Evolutionary conservation across 2,888 invertebrate species (phyloP).

Genomic region (Epinotia ramella): DNA sequence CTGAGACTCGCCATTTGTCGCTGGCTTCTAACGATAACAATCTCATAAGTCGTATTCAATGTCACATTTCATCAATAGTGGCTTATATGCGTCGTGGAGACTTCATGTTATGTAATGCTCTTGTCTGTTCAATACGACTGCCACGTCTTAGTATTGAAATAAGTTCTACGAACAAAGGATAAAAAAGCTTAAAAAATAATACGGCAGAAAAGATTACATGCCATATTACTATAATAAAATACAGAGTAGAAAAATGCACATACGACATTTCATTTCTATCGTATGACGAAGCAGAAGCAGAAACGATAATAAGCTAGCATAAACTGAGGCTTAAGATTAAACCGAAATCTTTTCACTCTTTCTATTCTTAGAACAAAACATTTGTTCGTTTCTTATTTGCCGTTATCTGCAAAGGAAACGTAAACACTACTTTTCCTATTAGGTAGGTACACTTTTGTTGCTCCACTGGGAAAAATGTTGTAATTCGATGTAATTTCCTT

Average conservation of each 20-base stretch:
- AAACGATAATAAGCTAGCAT: slow-evolving; percentile 9
- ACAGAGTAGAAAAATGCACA: slow-evolving; percentile 2
- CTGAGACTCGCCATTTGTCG: slow-evolving; percentile 59
- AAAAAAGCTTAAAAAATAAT: background rate
- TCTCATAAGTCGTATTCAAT: slow-evolving; percentile 64
- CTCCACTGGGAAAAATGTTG: slow-evolving; percentile 58
- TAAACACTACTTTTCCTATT: slow-evolving; percentile 46
- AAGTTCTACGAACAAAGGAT: slow-evolving; percentile 2
- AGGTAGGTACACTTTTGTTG: slow-evolving; percentile 55
- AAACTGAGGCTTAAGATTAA: slow-evolving; percentile 29
- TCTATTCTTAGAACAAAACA: slow-evolving; percentile 29
- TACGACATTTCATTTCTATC: background rate
- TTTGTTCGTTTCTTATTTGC: slow-evolving; percentile 26
- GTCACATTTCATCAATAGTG: slow-evolving; percentile 50
- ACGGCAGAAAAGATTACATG: background rate
- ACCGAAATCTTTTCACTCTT: slow-evolving; percentile 25
- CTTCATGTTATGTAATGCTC: slow-evolving; percentile 39
- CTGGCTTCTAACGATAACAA: slow-evolving; percentile 60
- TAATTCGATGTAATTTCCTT: slow-evolving; percentile 69
- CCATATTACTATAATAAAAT: background rate
- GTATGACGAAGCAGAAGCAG: background rate
- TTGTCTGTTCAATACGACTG: slow-evolving; percentile 29
- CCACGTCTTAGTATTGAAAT: slow-evolving; percentile 17
- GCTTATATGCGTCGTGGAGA: slow-evolving; percentile 37
- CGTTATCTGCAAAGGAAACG: slow-evolving; percentile 38